phyloP scores from a whole-genome alignment of 2,113 vertebrate species.

The Mastomys natalensis region DNA sequence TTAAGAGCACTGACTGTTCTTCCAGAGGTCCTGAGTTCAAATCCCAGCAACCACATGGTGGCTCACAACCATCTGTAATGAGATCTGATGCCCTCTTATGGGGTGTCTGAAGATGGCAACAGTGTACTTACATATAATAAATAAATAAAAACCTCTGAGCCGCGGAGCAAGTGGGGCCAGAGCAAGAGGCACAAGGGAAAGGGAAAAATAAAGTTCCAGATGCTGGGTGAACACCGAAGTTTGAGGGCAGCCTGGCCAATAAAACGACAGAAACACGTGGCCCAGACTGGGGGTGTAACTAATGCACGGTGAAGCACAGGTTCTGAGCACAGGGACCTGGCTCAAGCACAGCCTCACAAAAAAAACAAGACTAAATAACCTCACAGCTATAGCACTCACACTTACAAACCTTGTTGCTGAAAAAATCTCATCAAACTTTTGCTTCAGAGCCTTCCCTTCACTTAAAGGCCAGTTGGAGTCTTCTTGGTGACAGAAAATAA shows the following conservation, averaged over 20 bases:
- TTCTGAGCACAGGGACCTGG: not conserved
- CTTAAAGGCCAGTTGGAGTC: conserved; percentile 99
- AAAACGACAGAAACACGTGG: not conserved
- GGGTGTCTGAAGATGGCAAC: too few relatives aligned
- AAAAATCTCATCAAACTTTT: conserved; percentile 99
- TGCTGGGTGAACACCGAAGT: not conserved
- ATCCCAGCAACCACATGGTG: too few relatives aligned
- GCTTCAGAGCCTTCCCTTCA: conserved; percentile 97
- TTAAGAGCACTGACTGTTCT: too few relatives aligned
- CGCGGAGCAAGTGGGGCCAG: too few relatives aligned
- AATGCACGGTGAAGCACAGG: not conserved
- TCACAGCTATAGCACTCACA: conserved; percentile 31
- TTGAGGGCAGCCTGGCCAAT: not conserved
- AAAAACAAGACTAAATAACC: conserved; percentile 37
- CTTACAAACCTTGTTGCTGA: conserved; percentile 95
- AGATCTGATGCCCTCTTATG: too few relatives aligned
- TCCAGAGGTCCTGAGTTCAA: too few relatives aligned
- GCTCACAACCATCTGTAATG: too few relatives aligned
- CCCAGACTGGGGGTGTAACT: not conserved
- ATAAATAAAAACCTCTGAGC: too few relatives aligned
- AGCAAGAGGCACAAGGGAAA: too few relatives aligned
- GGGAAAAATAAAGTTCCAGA: not conserved
- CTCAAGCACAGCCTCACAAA: not conserved
- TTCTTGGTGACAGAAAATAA: conserved; percentile 99
- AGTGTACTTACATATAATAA: too few relatives aligned